Conservation (phyloP, 2,888 invertebrate genomes). For the Leucozona laternaria region DNA sequence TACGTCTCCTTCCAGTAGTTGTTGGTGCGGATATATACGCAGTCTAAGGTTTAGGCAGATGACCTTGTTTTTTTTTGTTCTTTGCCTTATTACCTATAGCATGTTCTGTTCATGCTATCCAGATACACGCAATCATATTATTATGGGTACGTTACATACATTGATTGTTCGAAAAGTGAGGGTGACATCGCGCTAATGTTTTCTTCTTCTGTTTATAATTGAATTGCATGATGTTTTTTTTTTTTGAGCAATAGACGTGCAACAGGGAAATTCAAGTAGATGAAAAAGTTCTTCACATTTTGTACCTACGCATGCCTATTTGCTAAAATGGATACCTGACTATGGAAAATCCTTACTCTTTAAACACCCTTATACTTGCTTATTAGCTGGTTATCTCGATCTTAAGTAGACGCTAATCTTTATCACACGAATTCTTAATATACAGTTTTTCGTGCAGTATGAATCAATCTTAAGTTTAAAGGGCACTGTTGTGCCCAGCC, state of each 20-base stretch:
- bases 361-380: too few relatives aligned
- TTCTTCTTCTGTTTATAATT: conserved; percentile 43
- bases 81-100: background rate
- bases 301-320: too few relatives aligned
- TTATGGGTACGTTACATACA: background rate
- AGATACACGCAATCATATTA: conserved; percentile 51
- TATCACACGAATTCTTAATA: too few relatives aligned
- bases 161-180: conserved; percentile 10
- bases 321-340: too few relatives aligned
- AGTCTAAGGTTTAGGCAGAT: conserved; percentile 22
- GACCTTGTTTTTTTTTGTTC: background rate
- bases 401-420: too few relatives aligned
- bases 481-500: too few relatives aligned
- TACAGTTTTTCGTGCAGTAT: too few relatives aligned
- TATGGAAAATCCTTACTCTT: too few relatives aligned
- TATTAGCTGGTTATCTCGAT: too few relatives aligned
- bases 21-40: background rate
- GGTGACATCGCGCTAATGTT: conserved; percentile 48
- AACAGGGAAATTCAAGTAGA: background rate
- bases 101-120: conserved; percentile 16
- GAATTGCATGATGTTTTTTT: conserved; percentile 37
- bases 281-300: too few relatives aligned
- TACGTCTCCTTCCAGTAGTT: background rate
- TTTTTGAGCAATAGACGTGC: conserved; percentile 4
- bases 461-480: too few relatives aligned